Evolutionary conservation across 2,888 invertebrate genomes (phyloP).

Genomic region (Drosophila melanosoma): DNA sequence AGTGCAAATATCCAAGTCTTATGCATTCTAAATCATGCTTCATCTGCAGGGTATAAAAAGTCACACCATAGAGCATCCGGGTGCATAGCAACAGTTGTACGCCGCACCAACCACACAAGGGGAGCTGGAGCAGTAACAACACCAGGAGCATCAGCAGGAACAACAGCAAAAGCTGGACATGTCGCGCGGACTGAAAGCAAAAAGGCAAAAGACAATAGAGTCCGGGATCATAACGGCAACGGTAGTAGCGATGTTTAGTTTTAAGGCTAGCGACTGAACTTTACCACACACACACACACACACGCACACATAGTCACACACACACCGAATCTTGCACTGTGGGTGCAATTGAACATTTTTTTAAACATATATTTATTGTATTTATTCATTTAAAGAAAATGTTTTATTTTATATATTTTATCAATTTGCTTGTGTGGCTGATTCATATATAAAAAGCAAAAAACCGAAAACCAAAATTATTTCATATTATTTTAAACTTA

Average conservation of each 20-base stretch:
- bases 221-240: constrained; percentile 44
- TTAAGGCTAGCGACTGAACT: constrained; percentile 28
- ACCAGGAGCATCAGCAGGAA: constrained; percentile 9
- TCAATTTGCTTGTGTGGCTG: neutral
- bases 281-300: constrained; percentile 24
- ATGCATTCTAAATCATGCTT: neutral
- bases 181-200: constrained; percentile 40
- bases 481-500: neutral
- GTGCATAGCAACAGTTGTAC: constrained; percentile 40
- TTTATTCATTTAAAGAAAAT: neutral
- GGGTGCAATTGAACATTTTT: constrained; percentile 1
- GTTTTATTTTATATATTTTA: too few relatives aligned
- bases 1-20: neutral
- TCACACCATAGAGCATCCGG: constrained; percentile 23
- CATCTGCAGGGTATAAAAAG: neutral
- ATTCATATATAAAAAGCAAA: neutral
- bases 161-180: constrained; percentile 23
- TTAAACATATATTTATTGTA: neutral
- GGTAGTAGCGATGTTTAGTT: constrained; percentile 40
- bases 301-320: neutral
- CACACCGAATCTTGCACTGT: neutral
- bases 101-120: constrained; percentile 23
- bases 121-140: constrained; percentile 7
- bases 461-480: neutral
- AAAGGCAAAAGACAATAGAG: constrained; percentile 44